Evolutionary conservation across 2,113 vertebrate genomes (phyloP).

Genomic region (Taxidea taxus): DNA sequence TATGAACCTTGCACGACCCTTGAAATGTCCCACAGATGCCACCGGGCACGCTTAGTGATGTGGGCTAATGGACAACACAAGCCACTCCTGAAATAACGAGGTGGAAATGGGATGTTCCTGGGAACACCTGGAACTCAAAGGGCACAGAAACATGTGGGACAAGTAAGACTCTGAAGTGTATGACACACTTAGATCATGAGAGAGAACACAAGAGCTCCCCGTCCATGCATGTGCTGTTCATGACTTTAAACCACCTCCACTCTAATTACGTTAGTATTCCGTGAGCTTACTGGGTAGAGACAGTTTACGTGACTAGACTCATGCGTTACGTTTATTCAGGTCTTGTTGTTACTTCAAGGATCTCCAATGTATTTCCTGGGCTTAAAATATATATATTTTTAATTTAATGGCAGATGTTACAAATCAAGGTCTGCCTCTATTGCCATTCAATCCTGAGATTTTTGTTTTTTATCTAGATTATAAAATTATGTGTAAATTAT

Average conservation of each 20-base stretch:
- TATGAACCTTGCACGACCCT: neutral
- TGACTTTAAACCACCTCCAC: neutral
- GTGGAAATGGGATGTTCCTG: too few species aligned
- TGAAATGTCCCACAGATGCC: neutral
- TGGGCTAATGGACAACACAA: too few species aligned
- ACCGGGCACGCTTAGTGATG: neutral
- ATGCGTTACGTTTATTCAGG: too few species aligned
- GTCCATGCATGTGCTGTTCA: neutral
- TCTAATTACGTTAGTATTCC: neutral
- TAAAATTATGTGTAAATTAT: neutral
- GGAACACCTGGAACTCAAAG: neutral
- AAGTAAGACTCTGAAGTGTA: neutral
- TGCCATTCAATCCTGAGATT: neutral
- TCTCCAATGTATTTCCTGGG: neutral
- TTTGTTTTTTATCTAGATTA: neutral
- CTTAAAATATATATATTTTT: neutral
- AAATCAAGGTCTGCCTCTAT: neutral
- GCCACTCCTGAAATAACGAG: neutral
- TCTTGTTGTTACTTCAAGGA: neutral
- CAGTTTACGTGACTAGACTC: accelerated
- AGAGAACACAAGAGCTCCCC: accelerated
- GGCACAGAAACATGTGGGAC: neutral
- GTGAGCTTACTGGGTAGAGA: too few species aligned
- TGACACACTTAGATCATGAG: neutral
- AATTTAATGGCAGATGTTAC: neutral